Conservation (phyloP, 2,113 vertebrate genomes). For the Otis tarda region DNA sequence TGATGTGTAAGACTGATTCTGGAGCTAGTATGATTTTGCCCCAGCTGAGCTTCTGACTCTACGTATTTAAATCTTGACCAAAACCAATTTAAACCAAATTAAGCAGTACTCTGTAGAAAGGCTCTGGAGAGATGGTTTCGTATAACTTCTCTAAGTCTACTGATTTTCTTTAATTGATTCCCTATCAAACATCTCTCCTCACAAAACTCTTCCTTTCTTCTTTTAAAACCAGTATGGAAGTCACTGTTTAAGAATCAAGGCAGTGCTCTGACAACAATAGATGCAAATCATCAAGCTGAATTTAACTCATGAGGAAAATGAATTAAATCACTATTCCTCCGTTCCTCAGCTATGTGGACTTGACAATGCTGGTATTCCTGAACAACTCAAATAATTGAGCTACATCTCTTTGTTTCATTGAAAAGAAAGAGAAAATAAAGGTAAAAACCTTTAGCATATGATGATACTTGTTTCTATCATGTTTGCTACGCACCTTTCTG, state of each 20-base stretch:
- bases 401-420: background rate
- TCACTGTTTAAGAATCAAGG: background rate
- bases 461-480: background rate
- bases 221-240: background rate
- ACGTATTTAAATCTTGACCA: background rate
- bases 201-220: background rate
- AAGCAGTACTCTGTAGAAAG: background rate
- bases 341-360: background rate
- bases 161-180: background rate
- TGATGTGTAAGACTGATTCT: background rate
- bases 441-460: background rate
- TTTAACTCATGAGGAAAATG: background rate
- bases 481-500: background rate
- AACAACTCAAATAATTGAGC: background rate
- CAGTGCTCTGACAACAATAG: background rate
- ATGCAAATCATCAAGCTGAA: background rate
- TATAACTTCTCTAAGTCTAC: background rate
- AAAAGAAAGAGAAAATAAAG: background rate
- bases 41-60: background rate
- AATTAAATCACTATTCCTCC: background rate
- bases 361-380: background rate
- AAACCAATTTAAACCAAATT: background rate
- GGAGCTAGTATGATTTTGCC: background rate
- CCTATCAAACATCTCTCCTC: background rate
- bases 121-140: background rate